Evolutionary conservation across 2,888 invertebrate genomes (phyloP), one percentile per base, ranked within the genome.

Genomic region (Hirtodrosophila histrioides): DNA sequence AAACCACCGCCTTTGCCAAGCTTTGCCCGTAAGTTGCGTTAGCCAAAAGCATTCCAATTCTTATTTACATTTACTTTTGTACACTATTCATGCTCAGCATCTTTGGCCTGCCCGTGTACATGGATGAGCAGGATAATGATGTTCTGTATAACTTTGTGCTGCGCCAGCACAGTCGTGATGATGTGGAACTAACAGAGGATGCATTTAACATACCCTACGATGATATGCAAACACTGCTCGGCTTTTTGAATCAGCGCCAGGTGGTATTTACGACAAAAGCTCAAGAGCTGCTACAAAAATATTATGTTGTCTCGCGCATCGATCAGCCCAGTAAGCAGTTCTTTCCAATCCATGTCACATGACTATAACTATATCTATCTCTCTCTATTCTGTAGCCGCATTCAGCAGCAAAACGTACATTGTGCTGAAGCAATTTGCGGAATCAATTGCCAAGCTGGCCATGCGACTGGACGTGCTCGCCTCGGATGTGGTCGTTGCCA

Each of bases 261-360:
- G 79, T 89, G 0, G 61, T 75, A 9, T 72, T 91, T 3, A 75
- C 85, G 0, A 23, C 69, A 4, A 84, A 88, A 12, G 93, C 93
- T 0, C 78, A 88, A 5, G 70, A 86, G 10, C 76, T 93, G 56
- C 84, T 93, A 10, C 90, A 91, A 61, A 90, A 92, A 53, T 93
- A 93, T 75, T 93, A 92, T 79, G 91, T 92, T 0, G 90, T 91
- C 8, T 90, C 92, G 8, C 89, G 93, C 48, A 81, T 86, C 31
- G 83, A 89, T 17, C 88, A 92, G 40, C 90, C 92, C 17, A 91
- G 92, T 91, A 64, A 64, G 63, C 36, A n/a, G 58, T 17, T 71
- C 61, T 48, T 29, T 60, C 49, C 2, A 3, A 53, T 53, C 17
- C 55, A 49, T 58, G 44, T 23, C 8, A 10, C 17, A 17, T 17